Base-by-base conservation (phyloP, 2,113 vertebrate genomes). In the Amphiprion ocellaris region DNA sequence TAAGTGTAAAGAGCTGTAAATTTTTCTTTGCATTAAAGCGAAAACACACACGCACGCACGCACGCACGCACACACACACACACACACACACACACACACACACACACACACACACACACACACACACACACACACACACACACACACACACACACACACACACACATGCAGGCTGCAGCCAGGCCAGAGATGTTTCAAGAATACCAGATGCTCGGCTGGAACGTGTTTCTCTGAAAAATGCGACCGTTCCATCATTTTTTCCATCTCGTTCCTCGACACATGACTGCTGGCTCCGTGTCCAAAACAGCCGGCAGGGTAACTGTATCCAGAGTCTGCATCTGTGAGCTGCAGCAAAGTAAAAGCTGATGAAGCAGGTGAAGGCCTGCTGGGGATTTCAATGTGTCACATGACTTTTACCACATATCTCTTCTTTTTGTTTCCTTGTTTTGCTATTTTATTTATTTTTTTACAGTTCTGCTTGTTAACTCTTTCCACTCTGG, bases 171-270 rank as follows among this genome's bases (percentile, higher is more conserved):
- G 46, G 44, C 63, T 53, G 21, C 55, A 77, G 63, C 56, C 1
- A 16, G 49, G 33, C 19, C 63, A 60, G 65, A 85, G 77, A 89
- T 83, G 83, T 81, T 87, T 88, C 81, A 70, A 46, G 79, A 86
- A 84, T 83, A 84, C 89, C 90, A 93, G 92, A 94, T 94, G 92
- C 67, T 87, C 49, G 52, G 87, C 60, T 87, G 87, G 84, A 89
- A 76, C 19, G 24, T 28, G 0, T 41, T 68, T 73, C 63, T 73
- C 46, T 67, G 24, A 82, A 89, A 82, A 83, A 89, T 79, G 84
- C 80, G 76, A 75, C 65, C 2, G 6, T 69, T 90, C 62, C 79
- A 74, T 92, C 80, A 89, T 50, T 90, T 89, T 92, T 94, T 92
- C 90, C 90, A 15, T 47, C 75, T 55, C 33, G 16, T 55, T 83